A percentile compares a stretch with the other conserved stretches of the same genome.
These are phyloP conservation scores for Zosterops japonicus DNA, from an alignment of 2,113 vertebrate species.

Conservation along the genomic window DNA sequence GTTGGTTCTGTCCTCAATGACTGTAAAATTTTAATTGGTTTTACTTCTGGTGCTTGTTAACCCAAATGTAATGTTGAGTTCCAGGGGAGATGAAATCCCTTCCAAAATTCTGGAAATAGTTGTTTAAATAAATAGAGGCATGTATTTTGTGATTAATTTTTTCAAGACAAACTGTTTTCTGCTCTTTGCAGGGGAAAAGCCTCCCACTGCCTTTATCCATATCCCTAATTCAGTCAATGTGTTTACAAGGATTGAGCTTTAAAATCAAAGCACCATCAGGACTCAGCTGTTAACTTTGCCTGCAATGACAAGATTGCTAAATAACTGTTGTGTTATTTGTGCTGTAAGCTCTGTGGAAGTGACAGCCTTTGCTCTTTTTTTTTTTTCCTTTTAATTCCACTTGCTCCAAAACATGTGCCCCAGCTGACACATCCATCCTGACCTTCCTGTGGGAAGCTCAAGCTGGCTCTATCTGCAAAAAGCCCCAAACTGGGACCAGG, in stretches of 20 bases:
- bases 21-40: conserved; percentile 70
- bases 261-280: conserved; percentile 28
- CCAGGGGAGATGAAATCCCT: conserved; percentile 54
- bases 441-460: background rate
- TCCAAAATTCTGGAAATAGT: conserved; percentile 38
- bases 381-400: background rate
- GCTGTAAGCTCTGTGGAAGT: background rate
- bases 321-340: background rate
- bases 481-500: background rate
- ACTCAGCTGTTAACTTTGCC: conserved; percentile 10
- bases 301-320: background rate
- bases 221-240: background rate
- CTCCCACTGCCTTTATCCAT: background rate
- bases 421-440: background rate
- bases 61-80: conserved; percentile 46
- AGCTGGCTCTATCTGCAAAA: background rate
- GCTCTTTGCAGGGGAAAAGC: conserved; percentile 7
- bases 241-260: background rate
- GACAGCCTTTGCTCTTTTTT: background rate
- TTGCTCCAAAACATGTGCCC: background rate
- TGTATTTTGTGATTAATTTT: background rate
- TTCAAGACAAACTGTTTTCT: background rate
- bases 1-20: conserved; percentile 50
- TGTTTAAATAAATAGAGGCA: background rate
- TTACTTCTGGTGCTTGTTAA: conserved; percentile 66